phyloP scores from a whole-genome alignment of 2,888 invertebrate genomes.

The Leptopterna dolabrata region DNA sequence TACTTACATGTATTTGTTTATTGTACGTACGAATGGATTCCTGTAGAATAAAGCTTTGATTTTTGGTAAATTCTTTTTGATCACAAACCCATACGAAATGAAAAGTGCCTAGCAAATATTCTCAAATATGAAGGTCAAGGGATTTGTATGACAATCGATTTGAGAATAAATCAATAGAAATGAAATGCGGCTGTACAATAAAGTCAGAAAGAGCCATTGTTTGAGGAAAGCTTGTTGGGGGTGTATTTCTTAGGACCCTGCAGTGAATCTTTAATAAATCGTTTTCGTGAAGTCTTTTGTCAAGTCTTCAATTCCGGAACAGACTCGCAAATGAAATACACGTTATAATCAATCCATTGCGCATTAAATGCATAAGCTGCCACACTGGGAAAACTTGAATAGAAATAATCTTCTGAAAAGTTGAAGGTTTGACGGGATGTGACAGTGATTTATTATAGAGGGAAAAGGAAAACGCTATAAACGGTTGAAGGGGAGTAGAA shows the following conservation, averaged over 20 bases:
- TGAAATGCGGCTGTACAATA: not conserved
- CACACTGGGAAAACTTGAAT: not conserved
- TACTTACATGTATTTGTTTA: too few relatives aligned
- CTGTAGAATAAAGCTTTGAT: too few relatives aligned
- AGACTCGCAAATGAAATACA: not conserved
- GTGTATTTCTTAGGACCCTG: not conserved
- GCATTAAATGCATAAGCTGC: conserved; percentile 7
- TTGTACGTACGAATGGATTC: too few relatives aligned
- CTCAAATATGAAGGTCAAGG: not conserved
- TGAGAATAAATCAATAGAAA: not conserved
- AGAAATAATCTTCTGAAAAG: conserved; percentile 10
- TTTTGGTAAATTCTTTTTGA: too few relatives aligned
- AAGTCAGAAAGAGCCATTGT: not conserved
- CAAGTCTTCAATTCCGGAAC: not conserved
- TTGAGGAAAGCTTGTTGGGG: not conserved
- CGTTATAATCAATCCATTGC: not conserved
- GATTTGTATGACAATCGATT: not conserved
- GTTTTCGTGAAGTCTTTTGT: not conserved
- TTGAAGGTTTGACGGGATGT: conserved; percentile 1
- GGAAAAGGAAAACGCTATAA: conserved; percentile 30
- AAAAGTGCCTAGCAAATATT: not conserved
- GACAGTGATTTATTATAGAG: conserved; percentile 23
- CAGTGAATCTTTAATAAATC: not conserved
- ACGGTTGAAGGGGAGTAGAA: conserved; percentile 32
- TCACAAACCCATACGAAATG: too few relatives aligned